Base-by-base conservation (phyloP, 2,113 vertebrate species). In the Nicator chloris region DNA sequence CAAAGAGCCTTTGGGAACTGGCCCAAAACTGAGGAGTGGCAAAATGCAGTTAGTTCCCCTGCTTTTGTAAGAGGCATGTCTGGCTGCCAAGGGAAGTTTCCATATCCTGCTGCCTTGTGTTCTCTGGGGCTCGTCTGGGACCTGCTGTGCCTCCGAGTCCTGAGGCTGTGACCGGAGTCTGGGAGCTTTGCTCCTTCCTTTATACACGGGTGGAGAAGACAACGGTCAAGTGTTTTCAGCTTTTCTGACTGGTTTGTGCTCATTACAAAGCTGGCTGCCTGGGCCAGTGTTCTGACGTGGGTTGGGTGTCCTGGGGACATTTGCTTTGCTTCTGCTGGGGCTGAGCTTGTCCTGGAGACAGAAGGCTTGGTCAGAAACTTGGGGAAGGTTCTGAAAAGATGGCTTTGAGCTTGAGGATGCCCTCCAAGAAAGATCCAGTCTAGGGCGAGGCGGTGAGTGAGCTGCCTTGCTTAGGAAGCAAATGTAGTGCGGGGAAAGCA, bases 21-120 rank as follows among this genome's bases (percentile, higher is more conserved):
- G 88, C 71, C 83, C 93, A 75, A 71, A 68, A 68, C 86, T 2
- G 11, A 93, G 79, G 50, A 93, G 90, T 71, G 95, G 95, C 93
- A 95, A 88, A 96, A 93, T 2, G 44, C 60, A 28, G 49, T 88
- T 78, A 71, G 94, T 90, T 97, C 92, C 93, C 44, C 85, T 94
- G 64, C 92, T 64, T 92, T 96, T 94, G 82, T 94, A 5, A 64
- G 75, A 88, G 61, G 16, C 86, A 45, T 4, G 61, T 84, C 86
- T 93, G 89, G 69, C 75, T 95, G 95, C 96, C 96, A 96, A 94
- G 78, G 85, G 90, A 93, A 91, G 93, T 94, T 95, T 95, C 95
- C 33, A 39, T 95, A 92, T 95, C 95, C 96, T 94, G 94, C 90
- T 92, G 93, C 72, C 86, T 94, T 86, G 72, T 81, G 88, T 84